Evolutionary conservation across 2,888 invertebrate species (phyloP).

Genomic region (Stenurella melanura): DNA sequence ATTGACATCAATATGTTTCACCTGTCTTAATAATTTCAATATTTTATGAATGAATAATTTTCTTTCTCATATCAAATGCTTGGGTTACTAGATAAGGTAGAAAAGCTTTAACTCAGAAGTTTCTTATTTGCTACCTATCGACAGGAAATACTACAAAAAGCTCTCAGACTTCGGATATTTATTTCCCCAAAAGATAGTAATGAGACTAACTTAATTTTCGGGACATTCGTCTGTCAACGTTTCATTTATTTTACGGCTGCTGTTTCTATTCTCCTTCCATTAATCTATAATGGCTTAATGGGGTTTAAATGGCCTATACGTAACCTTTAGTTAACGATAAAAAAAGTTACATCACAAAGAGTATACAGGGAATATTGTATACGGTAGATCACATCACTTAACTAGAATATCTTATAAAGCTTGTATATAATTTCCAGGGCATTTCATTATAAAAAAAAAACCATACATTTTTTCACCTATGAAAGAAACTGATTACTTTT

Average conservation of each 20-base stretch:
- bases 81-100: background rate
- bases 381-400: too few relatives aligned
- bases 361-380: too few relatives aligned
- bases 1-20: background rate
- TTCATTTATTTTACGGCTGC: slow-evolving; percentile 4
- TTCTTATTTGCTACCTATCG: background rate
- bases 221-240: slow-evolving; percentile 7
- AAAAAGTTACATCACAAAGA: background rate
- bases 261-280: background rate
- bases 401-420: too few relatives aligned
- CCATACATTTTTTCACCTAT: too few relatives aligned
- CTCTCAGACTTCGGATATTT: slow-evolving; percentile 2
- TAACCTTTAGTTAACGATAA: background rate
- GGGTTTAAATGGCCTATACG: slow-evolving; percentile 5
- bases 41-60: background rate
- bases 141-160: background rate
- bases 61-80: background rate
- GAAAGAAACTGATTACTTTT: too few relatives aligned
- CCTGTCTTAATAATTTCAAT: background rate
- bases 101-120: background rate
- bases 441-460: too few relatives aligned
- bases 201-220: slow-evolving; percentile 7
- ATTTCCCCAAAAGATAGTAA: background rate
- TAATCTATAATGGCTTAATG: slow-evolving; percentile 14
- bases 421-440: too few relatives aligned